Conservation (phyloP, 2,888 invertebrate species). For the Meloe dianella region DNA sequence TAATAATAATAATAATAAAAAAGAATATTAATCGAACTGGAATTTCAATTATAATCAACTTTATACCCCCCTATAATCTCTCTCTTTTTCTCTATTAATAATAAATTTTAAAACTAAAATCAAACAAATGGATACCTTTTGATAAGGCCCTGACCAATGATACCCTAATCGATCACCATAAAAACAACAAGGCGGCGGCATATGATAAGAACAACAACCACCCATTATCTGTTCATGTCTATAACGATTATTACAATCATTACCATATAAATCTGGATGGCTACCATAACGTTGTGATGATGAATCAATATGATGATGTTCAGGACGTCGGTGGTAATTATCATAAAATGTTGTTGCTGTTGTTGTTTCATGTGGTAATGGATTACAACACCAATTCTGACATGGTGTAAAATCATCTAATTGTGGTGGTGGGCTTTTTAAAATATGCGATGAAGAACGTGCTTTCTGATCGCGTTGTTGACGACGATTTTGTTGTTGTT, state of each 20-base stretch:
- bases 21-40: too few relatives aligned
- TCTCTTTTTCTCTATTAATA: neutral
- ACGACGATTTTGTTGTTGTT: slow-evolving; percentile 50
- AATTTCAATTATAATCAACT: too few relatives aligned
- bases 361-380: slow-evolving; percentile 39
- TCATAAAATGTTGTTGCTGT: slow-evolving; percentile 59
- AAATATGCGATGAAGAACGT: slow-evolving; percentile 64
- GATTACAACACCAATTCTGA: slow-evolving; percentile 55
- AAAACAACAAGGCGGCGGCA: slow-evolving; percentile 52
- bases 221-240: slow-evolving; percentile 43
- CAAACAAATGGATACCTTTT: slow-evolving; percentile 42
- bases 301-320: slow-evolving; percentile 44
- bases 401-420: slow-evolving; percentile 53
- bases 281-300: slow-evolving; percentile 61
- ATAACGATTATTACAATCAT: slow-evolving; percentile 43
- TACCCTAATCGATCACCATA: slow-evolving; percentile 49
- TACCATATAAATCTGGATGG: slow-evolving; percentile 57
- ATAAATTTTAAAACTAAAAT: neutral
- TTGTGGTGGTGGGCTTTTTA: slow-evolving; percentile 54
- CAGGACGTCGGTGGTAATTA: slow-evolving; percentile 67
- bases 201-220: slow-evolving; percentile 48
- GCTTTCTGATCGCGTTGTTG: slow-evolving; percentile 71
- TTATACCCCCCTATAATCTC: too few relatives aligned
- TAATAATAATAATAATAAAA: too few relatives aligned
- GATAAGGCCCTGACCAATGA: slow-evolving; percentile 48